phyloP scores from a whole-genome alignment of 2,888 invertebrate genomes.

The Dicranocentrus wangi region DNA sequence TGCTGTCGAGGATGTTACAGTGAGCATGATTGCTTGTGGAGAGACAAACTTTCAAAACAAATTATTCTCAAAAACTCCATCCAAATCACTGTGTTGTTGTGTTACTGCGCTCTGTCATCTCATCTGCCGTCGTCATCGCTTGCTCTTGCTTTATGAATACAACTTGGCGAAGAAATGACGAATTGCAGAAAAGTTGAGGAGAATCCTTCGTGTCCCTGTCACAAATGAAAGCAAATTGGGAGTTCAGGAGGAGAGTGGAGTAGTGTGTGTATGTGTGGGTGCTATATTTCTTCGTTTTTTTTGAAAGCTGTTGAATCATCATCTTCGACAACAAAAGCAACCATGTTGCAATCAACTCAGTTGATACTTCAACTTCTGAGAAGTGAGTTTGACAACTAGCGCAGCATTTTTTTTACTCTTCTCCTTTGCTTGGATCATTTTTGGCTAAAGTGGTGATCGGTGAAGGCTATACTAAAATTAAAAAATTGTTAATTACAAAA shows the following conservation, averaged over 20 bases:
- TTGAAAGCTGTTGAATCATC: conserved; percentile 27
- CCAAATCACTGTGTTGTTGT: too few species aligned
- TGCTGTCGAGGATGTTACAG: neutral
- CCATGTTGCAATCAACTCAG: conserved; percentile 66
- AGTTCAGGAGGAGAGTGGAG: conserved; percentile 35
- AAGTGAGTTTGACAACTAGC: conserved; percentile 61
- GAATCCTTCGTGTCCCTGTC: too few species aligned
- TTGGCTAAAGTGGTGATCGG: too few species aligned
- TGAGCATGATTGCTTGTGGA: neutral
- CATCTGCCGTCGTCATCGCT: conserved; percentile 1
- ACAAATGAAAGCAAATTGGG: conserved; percentile 25
- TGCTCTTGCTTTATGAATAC: too few species aligned
- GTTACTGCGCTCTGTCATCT: neutral
- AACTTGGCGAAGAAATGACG: too few species aligned
- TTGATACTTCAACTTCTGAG: conserved; percentile 63
- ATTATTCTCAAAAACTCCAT: too few species aligned
- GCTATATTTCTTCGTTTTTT: neutral
- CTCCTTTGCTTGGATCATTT: too few species aligned
- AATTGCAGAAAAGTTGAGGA: too few species aligned
- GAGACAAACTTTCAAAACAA: too few species aligned
- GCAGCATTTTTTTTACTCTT: too few species aligned
- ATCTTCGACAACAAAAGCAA: conserved; percentile 23
- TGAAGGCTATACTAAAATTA: too few species aligned
- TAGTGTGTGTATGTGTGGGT: neutral
- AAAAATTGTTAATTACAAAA: too few species aligned